Evolutionary conservation across 1,140 invertebrate genomes (phyloP).

Genomic region (Drusus annulatus): DNA sequence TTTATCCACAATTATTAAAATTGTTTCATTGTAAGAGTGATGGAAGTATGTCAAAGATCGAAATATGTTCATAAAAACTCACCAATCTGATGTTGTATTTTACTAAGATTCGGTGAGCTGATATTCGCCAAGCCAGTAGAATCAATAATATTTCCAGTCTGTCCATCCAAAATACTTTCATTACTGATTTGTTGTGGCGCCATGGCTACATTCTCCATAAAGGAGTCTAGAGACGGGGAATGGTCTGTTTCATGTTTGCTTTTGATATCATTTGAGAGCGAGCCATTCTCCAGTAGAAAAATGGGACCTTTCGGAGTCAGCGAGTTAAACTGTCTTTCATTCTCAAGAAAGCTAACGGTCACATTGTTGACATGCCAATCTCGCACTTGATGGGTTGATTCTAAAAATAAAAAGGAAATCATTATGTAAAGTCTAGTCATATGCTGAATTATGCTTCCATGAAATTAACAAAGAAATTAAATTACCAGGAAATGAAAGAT

Average conservation of each 20-base stretch:
- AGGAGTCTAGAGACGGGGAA: constrained; percentile 17
- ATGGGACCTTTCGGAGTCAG: constrained; percentile 2
- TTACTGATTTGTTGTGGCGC: constrained; percentile 6
- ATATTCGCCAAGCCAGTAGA: constrained; percentile 11
- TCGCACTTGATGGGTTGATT: neutral
- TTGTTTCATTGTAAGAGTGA: too few relatives aligned
- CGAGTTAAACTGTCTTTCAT: constrained; percentile 4
- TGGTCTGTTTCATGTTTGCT: neutral
- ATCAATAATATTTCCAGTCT: neutral
- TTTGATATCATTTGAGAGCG: neutral
- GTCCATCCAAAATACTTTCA: neutral
- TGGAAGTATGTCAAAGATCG: too few relatives aligned
- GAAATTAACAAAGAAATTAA: too few relatives aligned
- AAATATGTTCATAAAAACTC: neutral
- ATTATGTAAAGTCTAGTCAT: too few relatives aligned
- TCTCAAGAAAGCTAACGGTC: constrained; percentile 16
- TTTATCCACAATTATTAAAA: too few relatives aligned
- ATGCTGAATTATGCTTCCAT: too few relatives aligned
- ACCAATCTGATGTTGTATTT: neutral
- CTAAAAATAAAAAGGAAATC: neutral
- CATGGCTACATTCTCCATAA: constrained; percentile 22
- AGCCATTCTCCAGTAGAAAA: constrained; percentile 4
- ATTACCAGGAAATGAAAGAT: neutral
- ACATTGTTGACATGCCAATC: constrained; percentile 29
- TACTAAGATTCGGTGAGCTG: constrained; percentile 1